These are phyloP conservation scores for Heteractis magnifica DNA, from an alignment of 92 coral and sea anemone genomes.

Conservation along the genomic window DNA sequence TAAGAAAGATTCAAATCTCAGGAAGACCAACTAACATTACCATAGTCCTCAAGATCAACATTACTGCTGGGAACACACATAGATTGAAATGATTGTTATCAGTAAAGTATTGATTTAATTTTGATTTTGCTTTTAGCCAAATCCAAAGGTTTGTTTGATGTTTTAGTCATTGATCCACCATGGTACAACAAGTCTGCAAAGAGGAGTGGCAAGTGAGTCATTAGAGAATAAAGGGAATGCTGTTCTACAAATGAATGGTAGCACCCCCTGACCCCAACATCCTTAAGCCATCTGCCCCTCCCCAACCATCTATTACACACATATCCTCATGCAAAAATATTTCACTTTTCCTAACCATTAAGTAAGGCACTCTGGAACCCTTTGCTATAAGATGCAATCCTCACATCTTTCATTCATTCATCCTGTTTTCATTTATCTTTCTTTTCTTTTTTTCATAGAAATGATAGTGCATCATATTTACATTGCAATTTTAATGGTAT, in stretches of 20 bases:
- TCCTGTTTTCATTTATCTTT: too few species aligned
- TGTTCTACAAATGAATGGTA: not conserved
- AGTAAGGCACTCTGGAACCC: not conserved
- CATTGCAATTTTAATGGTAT: not conserved
- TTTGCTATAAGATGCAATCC: not conserved
- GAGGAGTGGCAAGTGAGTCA: constrained; percentile 81
- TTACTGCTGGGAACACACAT: not conserved
- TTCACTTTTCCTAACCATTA: not conserved
- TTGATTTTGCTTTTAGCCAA: not conserved
- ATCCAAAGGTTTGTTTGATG: constrained; percentile 52
- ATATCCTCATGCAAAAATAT: not conserved
- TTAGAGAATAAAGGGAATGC: too few species aligned
- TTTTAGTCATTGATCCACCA: constrained; percentile 89
- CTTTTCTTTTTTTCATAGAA: not conserved
- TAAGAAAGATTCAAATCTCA: too few species aligned
- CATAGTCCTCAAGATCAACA: too few species aligned
- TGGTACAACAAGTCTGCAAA: constrained; percentile 98
- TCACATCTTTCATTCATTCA: not conserved
- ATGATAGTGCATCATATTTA: not conserved
- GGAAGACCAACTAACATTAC: too few species aligned
- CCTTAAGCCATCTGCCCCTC: not conserved
- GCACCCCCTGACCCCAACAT: not conserved
- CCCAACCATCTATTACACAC: not conserved
- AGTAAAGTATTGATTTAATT: not conserved
- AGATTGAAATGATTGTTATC: not conserved